phyloP scores from a whole-genome alignment of 2,113 vertebrate species.

The Anoura caudifer region DNA sequence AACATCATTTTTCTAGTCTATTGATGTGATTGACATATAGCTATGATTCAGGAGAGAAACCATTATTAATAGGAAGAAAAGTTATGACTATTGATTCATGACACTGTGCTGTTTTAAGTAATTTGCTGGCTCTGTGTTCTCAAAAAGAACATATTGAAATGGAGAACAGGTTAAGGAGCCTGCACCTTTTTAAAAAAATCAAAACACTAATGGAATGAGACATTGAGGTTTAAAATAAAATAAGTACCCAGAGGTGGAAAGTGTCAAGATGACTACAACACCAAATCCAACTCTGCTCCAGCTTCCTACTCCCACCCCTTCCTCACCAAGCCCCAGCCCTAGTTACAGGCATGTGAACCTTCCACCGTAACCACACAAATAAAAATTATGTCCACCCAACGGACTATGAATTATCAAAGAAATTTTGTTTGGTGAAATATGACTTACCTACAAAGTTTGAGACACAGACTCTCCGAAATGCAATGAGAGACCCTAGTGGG shows the following conservation, averaged over 20 bases:
- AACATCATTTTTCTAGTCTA: constrained; percentile 76
- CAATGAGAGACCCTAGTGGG: neutral
- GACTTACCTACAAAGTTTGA: constrained; percentile 48
- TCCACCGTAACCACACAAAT: constrained; percentile 41
- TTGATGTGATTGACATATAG: constrained; percentile 78
- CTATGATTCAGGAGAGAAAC: constrained; percentile 74
- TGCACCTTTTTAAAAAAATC: constrained; percentile 70
- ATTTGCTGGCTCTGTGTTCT: constrained; percentile 77
- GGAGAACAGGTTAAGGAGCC: constrained; percentile 63
- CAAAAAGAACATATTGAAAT: constrained; percentile 57
- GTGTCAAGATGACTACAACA: constrained; percentile 54
- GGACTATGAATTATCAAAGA: constrained; percentile 64
- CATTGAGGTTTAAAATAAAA: constrained; percentile 68
- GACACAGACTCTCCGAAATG: constrained; percentile 27
- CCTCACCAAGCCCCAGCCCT: neutral
- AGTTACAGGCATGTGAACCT: constrained; percentile 52
- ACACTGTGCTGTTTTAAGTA: constrained; percentile 74
- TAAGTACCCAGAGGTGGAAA: constrained; percentile 54
- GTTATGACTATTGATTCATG: constrained; percentile 80
- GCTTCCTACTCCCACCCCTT: neutral
- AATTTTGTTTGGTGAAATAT: constrained; percentile 55
- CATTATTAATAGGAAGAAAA: constrained; percentile 81
- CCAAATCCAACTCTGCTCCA: constrained; percentile 50
- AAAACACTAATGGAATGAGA: constrained; percentile 75
- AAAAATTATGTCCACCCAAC: constrained; percentile 49